Evolutionary conservation across 2,113 vertebrate species (phyloP).

Genomic region (Sinosuthora webbiana): DNA sequence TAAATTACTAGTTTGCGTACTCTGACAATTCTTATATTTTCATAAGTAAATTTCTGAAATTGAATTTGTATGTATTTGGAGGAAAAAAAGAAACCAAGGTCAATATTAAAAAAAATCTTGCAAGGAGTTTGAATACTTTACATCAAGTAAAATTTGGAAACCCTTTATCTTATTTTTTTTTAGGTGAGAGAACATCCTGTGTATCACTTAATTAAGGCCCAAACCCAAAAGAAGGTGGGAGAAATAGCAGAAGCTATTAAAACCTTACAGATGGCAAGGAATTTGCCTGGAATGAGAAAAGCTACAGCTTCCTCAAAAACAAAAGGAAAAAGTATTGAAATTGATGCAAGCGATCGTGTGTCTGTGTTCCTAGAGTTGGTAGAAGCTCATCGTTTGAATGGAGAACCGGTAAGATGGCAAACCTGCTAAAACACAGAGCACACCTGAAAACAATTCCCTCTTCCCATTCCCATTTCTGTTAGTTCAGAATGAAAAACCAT

Average conservation of each 20-base stretch:
- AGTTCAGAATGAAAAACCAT: neutral
- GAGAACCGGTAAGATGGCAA: conserved; percentile 81
- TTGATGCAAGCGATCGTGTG: conserved; percentile 82
- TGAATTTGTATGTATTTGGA: neutral
- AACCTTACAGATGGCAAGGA: conserved; percentile 92
- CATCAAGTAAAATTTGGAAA: neutral
- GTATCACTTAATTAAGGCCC: conserved; percentile 95
- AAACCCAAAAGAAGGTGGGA: conserved; percentile 88
- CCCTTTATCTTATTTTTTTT: neutral
- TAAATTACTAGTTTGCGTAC: neutral
- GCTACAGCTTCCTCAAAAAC: conserved; percentile 75
- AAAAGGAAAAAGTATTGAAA: conserved; percentile 79
- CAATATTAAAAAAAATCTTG: neutral
- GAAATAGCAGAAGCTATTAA: conserved; percentile 90
- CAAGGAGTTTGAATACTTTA: neutral
- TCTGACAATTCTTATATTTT: neutral
- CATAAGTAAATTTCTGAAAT: neutral
- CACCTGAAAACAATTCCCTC: neutral
- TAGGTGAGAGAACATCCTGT: conserved; percentile 90
- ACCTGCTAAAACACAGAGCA: neutral
- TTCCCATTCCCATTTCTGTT: neutral
- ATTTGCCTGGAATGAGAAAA: conserved; percentile 86
- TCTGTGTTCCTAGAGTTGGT: conserved; percentile 92
- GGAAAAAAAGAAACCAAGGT: neutral
- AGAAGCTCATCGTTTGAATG: conserved; percentile 89